Conservation (phyloP, 2,797 vertebrate species). For the Pteropus rufus region DNA sequence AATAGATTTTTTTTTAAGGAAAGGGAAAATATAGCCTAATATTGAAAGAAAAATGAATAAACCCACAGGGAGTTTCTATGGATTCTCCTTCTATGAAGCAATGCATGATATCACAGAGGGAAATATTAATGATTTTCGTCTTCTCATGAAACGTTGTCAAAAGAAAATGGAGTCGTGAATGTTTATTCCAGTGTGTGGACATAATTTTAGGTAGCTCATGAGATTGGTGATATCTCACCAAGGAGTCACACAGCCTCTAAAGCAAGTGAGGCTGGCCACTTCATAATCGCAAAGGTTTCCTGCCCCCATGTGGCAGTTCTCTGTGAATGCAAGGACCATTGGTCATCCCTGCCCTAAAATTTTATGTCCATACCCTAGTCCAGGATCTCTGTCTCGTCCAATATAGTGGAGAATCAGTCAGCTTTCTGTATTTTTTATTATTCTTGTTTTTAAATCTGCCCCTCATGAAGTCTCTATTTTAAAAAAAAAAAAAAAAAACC, state of each 20-base stretch:
- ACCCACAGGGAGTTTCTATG: background rate
- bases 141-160: background rate
- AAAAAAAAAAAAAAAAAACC: background rate
- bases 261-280: rapidly evolving
- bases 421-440: background rate
- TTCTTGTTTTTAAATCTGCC: background rate
- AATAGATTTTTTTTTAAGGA: background rate
- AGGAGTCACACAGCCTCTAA: background rate
- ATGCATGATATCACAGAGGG: background rate
- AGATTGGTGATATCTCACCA: rapidly evolving
- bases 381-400: background rate
- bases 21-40: background rate
- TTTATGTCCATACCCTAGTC: background rate
- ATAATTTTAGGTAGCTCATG: background rate
- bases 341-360: background rate
- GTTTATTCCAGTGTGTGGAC: background rate
- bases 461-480: background rate
- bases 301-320: background rate
- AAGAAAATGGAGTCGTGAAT: background rate
- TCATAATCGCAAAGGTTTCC: background rate
- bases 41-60: background rate
- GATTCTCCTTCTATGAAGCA: background rate
- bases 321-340: background rate
- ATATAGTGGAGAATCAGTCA: background rate
- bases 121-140: constrained; percentile 8